Evolutionary conservation across 2,113 vertebrate species (phyloP).

Genomic region (Sitta europaea): DNA sequence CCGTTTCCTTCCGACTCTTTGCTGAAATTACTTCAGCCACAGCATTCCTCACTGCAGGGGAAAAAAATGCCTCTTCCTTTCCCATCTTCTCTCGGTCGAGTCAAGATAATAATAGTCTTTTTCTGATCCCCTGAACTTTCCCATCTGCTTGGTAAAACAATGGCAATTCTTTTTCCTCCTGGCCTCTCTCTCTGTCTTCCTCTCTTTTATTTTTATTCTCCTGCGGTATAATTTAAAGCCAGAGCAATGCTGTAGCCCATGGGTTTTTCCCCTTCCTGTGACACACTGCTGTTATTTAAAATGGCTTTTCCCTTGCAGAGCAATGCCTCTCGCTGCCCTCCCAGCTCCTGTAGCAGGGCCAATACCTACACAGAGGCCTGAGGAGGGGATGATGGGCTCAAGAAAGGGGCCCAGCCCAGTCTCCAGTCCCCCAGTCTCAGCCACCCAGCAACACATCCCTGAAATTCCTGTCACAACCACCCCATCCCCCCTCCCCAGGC

Average conservation of each 20-base stretch:
- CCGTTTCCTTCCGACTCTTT: neutral
- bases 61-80: constrained; percentile 66
- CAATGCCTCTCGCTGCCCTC: neutral
- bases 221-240: constrained; percentile 72
- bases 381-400: neutral
- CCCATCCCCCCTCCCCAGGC: accelerated
- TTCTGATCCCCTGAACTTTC: constrained; percentile 81
- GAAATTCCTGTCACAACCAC: neutral
- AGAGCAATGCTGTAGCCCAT: constrained; percentile 59
- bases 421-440: neutral
- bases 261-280: constrained; percentile 57
- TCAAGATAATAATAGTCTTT: constrained; percentile 81
- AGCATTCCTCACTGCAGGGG: constrained; percentile 2
- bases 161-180: constrained; percentile 74
- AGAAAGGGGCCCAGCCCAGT: neutral
- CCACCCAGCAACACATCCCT: neutral
- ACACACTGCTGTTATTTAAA: constrained; percentile 63
- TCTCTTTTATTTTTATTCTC: constrained; percentile 73
- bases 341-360: neutral
- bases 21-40: constrained; percentile 40
- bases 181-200: constrained; percentile 60
- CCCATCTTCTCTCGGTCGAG: constrained; percentile 66
- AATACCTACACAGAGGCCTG: neutral
- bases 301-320: constrained; percentile 52
- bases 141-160: constrained; percentile 82